Conservation (phyloP, 2,113 vertebrate genomes). For the Toxotes jaculatrix region DNA sequence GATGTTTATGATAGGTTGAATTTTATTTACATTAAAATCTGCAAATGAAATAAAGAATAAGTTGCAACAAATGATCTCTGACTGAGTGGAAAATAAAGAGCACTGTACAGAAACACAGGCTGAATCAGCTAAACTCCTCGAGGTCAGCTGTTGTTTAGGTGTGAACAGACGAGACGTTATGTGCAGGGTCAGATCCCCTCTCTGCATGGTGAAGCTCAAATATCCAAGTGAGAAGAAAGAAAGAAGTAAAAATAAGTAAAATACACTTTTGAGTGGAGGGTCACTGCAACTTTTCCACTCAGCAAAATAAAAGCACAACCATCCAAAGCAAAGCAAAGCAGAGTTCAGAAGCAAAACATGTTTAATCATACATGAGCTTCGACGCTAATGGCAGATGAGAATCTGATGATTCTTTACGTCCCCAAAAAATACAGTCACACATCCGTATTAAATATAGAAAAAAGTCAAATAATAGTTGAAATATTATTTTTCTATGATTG, state of each 20-base stretch:
- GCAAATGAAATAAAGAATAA: conserved; percentile 4
- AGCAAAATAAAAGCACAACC: conserved; percentile 44
- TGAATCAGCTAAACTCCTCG: too few species aligned
- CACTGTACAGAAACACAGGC: background rate
- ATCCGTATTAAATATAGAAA: conserved; percentile 54
- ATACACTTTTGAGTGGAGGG: background rate
- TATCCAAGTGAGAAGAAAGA: too few species aligned
- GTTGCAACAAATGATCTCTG: background rate
- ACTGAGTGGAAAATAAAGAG: background rate
- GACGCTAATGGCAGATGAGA: conserved; percentile 50
- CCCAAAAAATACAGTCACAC: conserved; percentile 53
- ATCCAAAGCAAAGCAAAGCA: conserved; percentile 47
- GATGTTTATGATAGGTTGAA: background rate
- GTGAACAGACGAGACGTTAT: background rate
- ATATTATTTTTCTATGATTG: conserved; percentile 27
- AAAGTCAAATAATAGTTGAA: conserved; percentile 47
- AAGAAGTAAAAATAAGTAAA: background rate
- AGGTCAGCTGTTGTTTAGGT: too few species aligned
- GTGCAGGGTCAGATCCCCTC: background rate
- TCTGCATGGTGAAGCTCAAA: background rate
- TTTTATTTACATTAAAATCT: background rate
- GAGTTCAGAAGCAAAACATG: conserved; percentile 62
- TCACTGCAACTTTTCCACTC: background rate
- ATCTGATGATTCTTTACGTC: conserved; percentile 46
- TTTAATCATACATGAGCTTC: conserved; percentile 64